Evolutionary conservation across 2,888 invertebrate species (phyloP), one percentile per base, ranked within the genome.

Genomic region (Rhingia campestris): DNA sequence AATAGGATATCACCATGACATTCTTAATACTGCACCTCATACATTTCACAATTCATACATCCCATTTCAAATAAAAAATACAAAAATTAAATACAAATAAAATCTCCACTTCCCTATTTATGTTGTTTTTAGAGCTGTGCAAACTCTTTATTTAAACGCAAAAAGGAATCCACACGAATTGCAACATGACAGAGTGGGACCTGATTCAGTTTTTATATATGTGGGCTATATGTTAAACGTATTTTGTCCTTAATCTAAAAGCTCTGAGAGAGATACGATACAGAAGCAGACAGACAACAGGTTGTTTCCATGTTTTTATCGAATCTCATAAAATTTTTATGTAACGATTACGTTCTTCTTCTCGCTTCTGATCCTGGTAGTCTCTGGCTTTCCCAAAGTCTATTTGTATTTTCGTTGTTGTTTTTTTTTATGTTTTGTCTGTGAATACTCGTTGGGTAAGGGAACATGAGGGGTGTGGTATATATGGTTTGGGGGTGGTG

Each of bases 251-350:
- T 80, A 84, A 80, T 74, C 80, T 80, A 80, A 53, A 69, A 74
- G 47, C 30, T 12, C 12, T 39, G 53, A 32, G 39, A 77, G 47
- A 39, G 54, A 58, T 51, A 49, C 41, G 49, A 47, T 35, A 74
- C 67, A 54, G 67, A 81, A 58, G 58, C 76, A 80, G 85, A 84
- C 86, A 86, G 86, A 86, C 86, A 86, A 86, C 86, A 86, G 86
- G 86, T 86, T 86, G 86, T 86, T 86, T 84, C 86, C 84, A 86
- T 86, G 86, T 86, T 86, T 86, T 86, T 86, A 86, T 86, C 86
- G 86, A 86, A 86, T 86, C 86, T 86, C 86, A 86, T 86, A 86
- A 86, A 86, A 86, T 70, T 86, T 86, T 86, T 86, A 86, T 86
- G 86, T 86, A 86, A 86, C 86, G 86, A 86, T 86, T 86, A 86